A percentile compares a stretch with the other conserved stretches of the same genome.
Evolutionary conservation across 2,113 vertebrate genomes (phyloP).

Genomic region (Lasiurus cinereus): DNA sequence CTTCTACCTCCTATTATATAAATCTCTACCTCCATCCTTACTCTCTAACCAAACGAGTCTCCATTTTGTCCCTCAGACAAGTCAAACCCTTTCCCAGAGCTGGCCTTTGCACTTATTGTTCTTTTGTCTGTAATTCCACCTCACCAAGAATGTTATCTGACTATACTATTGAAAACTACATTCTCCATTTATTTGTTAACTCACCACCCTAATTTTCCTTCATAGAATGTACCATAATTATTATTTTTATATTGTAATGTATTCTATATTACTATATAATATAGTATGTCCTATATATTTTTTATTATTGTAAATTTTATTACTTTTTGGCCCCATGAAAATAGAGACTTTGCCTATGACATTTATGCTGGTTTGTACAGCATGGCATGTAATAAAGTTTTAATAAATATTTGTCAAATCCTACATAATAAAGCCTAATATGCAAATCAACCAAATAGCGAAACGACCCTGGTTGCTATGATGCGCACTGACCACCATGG

Average conservation of each 20-base stretch:
- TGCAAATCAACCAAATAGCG: too few species aligned
- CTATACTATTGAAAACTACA: slow-evolving; percentile 23
- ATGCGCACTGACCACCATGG: too few species aligned
- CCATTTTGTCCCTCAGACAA: not conserved
- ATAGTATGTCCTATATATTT: not conserved
- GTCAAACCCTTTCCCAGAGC: not conserved
- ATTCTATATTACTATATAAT: not conserved
- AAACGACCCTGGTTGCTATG: too few species aligned
- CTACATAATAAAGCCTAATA: too few species aligned
- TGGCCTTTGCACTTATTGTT: not conserved
- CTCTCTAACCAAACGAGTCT: not conserved
- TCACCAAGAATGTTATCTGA: slow-evolving; percentile 39
- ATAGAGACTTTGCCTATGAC: not conserved
- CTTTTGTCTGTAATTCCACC: not conserved
- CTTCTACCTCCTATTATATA: not conserved
- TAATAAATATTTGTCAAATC: slow-evolving; percentile 31
- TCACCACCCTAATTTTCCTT: slow-evolving; percentile 6
- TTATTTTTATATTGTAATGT: slow-evolving; percentile 6
- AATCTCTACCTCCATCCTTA: not conserved
- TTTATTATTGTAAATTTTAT: not conserved
- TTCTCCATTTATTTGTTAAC: slow-evolving; percentile 46
- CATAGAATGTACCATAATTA: not conserved
- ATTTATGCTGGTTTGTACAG: not conserved
- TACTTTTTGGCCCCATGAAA: not conserved
- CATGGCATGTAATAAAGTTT: not conserved